Evolutionary conservation across 1,140 invertebrate species (phyloP).

Genomic region (Diabrotica virgifera): DNA sequence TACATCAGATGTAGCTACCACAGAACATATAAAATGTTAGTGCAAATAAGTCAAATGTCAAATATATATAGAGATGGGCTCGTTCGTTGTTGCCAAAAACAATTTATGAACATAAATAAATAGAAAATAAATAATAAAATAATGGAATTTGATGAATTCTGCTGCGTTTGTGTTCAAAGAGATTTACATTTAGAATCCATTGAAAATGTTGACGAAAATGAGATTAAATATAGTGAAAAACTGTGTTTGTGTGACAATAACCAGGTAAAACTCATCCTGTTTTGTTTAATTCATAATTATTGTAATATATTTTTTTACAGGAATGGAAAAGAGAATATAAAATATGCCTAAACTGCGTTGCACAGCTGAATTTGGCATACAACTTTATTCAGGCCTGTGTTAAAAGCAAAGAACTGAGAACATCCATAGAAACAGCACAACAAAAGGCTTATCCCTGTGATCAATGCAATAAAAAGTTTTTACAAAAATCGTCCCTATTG

Average conservation of each 20-base stretch:
- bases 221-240: constrained; percentile 23
- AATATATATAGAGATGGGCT: too few species aligned
- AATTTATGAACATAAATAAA: too few species aligned
- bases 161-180: constrained; percentile 26
- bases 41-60: too few species aligned
- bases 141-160: constrained; percentile 14
- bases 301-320: constrained; percentile 18
- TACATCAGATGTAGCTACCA: too few species aligned
- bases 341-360: constrained; percentile 24
- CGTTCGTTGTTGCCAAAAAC: too few species aligned
- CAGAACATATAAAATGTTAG: too few species aligned
- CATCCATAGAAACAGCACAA: constrained; percentile 8
- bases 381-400: constrained; percentile 26
- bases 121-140: too few species aligned
- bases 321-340: constrained; percentile 22
- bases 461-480: constrained; percentile 28
- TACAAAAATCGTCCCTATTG: constrained; percentile 25
- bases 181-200: constrained; percentile 10
- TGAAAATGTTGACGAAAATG: constrained; percentile 8
- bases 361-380: constrained; percentile 23
- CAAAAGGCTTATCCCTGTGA: constrained; percentile 21
- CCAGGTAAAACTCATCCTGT: constrained; percentile 21
- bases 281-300: neutral
- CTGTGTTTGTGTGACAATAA: constrained; percentile 20
- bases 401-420: constrained; percentile 25